These are phyloP conservation scores for Scomber colias DNA, from an alignment of 2,113 vertebrate genomes.

Conservation along the genomic window DNA sequence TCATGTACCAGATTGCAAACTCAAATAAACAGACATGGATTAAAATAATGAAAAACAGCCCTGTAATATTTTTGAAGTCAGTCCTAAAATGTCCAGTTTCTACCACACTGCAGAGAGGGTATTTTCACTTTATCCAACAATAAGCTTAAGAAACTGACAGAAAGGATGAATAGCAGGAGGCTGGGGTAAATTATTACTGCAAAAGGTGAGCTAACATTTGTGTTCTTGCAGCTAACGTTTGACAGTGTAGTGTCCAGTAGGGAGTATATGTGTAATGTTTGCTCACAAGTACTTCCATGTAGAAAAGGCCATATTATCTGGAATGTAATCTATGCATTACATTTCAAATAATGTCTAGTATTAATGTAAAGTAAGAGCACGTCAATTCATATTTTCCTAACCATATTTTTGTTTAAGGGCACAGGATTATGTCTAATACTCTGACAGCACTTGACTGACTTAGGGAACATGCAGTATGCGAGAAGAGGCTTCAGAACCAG, in stretches of 20 bases:
- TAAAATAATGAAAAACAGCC: background rate
- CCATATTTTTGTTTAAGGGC: slow-evolving; percentile 4
- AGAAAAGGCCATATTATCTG: slow-evolving; percentile 52
- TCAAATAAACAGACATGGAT: background rate
- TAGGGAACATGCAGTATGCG: background rate
- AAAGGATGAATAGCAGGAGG: background rate
- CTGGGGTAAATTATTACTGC: too few species aligned
- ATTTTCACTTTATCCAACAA: slow-evolving; percentile 7
- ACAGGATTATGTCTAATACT: too few species aligned
- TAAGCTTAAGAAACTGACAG: background rate
- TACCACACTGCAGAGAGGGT: background rate
- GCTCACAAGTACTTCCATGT: slow-evolving; percentile 31
- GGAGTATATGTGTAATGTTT: slow-evolving; percentile 13
- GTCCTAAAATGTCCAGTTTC: background rate
- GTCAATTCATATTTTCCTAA: background rate
- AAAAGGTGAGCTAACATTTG: too few species aligned
- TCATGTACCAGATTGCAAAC: background rate
- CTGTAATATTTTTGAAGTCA: background rate
- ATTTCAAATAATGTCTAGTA: slow-evolving; percentile 5
- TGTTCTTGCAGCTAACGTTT: background rate
- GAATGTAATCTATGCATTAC: slow-evolving; percentile 48
- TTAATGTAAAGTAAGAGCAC: slow-evolving; percentile 14
- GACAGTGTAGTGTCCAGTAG: background rate
- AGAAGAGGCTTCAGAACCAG: background rate
- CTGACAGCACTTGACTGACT: too few species aligned